These are phyloP conservation scores for Mustelus asterias DNA, from an alignment of 2,113 vertebrate species.

Conservation along the genomic window DNA sequence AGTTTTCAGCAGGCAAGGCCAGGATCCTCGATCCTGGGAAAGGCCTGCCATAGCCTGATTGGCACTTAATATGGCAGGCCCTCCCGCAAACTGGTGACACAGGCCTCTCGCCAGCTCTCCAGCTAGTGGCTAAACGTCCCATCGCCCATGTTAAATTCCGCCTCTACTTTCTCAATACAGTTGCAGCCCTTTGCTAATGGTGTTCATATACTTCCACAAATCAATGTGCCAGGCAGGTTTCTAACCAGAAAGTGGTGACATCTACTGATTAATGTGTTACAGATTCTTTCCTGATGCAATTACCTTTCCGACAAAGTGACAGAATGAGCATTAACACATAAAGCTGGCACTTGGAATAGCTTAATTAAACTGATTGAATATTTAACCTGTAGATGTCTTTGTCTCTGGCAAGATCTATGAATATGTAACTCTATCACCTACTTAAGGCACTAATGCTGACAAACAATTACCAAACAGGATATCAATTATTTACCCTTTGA, in stretches of 20 bases:
- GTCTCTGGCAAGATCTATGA: too few relatives aligned
- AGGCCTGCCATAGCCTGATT: background rate
- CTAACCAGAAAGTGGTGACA: background rate
- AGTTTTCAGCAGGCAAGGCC: background rate
- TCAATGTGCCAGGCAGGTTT: slow-evolving; percentile 3
- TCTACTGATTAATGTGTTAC: slow-evolving; percentile 19
- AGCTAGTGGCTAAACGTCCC: background rate
- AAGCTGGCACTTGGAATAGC: background rate
- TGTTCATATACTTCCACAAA: slow-evolving; percentile 8
- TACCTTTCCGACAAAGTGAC: slow-evolving; percentile 4
- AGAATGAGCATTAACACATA: background rate
- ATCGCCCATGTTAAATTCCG: background rate
- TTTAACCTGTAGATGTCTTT: background rate
- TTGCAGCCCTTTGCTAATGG: background rate
- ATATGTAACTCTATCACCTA: background rate
- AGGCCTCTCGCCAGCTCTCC: background rate
- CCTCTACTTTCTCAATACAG: background rate
- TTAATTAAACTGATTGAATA: slow-evolving; percentile 10
- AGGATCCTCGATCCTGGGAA: background rate
- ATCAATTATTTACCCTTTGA: background rate
- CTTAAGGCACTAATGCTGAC: background rate
- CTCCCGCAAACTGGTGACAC: background rate
- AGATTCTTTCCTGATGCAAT: slow-evolving; percentile 8
- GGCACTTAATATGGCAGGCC: background rate
- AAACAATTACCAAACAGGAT: background rate